A percentile compares a stretch with the other conserved stretches of the same genome.
These are phyloP conservation scores for Mesopsocus fuscifrons DNA, from an alignment of 2,888 invertebrate species.

Conservation along the genomic window DNA sequence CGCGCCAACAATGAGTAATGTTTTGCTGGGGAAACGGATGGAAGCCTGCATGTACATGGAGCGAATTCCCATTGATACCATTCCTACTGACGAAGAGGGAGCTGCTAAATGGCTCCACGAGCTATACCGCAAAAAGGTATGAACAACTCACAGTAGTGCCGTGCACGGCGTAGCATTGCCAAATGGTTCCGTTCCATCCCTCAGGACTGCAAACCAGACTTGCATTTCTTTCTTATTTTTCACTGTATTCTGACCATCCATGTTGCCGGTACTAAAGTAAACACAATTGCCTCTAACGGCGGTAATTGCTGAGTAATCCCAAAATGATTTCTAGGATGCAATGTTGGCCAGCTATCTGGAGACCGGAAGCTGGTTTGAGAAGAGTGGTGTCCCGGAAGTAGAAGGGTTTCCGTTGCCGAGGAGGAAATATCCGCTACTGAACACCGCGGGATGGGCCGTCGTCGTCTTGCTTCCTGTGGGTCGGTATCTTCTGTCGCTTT, in stretches of 20 bases:
- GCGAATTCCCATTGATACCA: conserved; percentile 58
- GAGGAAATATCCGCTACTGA: conserved; percentile 45
- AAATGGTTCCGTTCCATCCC: too few relatives aligned
- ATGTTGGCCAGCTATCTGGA: conserved; percentile 51
- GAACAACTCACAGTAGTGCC: too few relatives aligned
- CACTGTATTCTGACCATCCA: too few relatives aligned
- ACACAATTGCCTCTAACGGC: too few relatives aligned
- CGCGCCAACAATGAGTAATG: conserved; percentile 58
- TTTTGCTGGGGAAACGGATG: conserved; percentile 51
- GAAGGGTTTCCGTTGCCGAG: conserved; percentile 36
- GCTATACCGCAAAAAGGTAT: conserved; percentile 63
- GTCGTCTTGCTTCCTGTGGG: conserved; percentile 48
- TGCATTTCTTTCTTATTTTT: too few relatives aligned
- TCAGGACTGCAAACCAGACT: too few relatives aligned
- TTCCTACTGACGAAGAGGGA: conserved; percentile 56
- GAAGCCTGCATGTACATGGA: conserved; percentile 58
- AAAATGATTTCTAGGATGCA: too few relatives aligned
- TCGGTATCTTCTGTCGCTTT: conserved; percentile 42
- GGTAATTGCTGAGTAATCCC: too few relatives aligned
- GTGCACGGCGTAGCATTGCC: too few relatives aligned
- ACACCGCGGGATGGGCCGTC: conserved; percentile 49
- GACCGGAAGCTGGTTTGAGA: conserved; percentile 61
- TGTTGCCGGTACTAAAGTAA: too few relatives aligned
- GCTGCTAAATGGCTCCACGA: conserved; percentile 68
- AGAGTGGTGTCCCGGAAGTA: conserved; percentile 47